A percentile compares a stretch with the other conserved stretches of the same genome.
phyloP scores from a whole-genome alignment of 2,113 vertebrate species.

The Malurus alboscapulatus region DNA sequence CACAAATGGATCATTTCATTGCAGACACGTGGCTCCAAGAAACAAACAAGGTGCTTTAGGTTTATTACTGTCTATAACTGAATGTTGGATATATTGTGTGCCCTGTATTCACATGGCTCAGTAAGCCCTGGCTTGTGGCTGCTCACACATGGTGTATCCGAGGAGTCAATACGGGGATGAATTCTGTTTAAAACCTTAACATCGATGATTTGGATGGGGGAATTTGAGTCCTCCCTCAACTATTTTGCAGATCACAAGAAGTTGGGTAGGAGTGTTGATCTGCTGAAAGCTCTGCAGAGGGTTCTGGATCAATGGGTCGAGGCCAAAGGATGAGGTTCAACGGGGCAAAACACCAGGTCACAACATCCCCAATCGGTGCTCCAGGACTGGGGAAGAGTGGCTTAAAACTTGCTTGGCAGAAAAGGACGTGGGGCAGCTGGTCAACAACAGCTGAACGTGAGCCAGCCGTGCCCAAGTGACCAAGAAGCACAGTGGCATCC shows the following conservation, averaged over 20 bases:
- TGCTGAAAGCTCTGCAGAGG: background rate
- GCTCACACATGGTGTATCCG: background rate
- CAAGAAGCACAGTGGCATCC: background rate
- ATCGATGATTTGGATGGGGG: background rate
- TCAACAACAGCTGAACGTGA: fast-evolving
- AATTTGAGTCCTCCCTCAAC: background rate
- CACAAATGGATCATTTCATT: background rate
- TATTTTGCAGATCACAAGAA: background rate
- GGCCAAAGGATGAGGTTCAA: background rate
- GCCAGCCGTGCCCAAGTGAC: background rate
- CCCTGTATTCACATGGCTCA: background rate
- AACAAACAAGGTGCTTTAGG: background rate
- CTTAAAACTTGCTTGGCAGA: background rate
- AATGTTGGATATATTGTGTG: background rate
- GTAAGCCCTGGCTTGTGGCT: background rate
- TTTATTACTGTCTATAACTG: background rate
- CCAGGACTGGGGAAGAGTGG: background rate
- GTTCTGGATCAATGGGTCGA: background rate
- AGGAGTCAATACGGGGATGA: background rate
- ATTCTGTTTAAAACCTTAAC: background rate
- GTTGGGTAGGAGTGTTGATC: background rate
- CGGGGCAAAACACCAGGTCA: fast-evolving
- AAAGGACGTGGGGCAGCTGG: background rate
- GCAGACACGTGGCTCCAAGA: background rate
- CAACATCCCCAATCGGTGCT: background rate